phyloP scores from a whole-genome alignment of 2,888 invertebrate species.

The Archips crataeganus region DNA sequence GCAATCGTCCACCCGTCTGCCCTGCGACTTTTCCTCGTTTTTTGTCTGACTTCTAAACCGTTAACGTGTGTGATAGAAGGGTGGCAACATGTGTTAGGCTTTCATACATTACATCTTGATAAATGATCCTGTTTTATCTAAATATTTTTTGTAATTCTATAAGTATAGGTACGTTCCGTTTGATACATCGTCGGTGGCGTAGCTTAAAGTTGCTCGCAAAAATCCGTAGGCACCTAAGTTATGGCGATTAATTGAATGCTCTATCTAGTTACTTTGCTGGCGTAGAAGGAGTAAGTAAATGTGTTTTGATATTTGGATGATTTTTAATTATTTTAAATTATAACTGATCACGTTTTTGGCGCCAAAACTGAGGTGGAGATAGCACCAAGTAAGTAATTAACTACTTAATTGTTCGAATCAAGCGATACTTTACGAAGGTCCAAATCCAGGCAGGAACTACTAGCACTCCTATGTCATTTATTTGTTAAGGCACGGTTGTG shows the following conservation, averaged over 20 bases:
- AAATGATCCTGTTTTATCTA: conserved; percentile 49
- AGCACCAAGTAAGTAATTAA: too few species aligned
- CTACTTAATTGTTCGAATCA: too few species aligned
- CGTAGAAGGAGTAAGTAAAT: too few species aligned
- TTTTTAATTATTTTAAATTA: too few species aligned
- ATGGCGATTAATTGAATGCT: neutral
- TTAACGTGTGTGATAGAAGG: conserved; percentile 70
- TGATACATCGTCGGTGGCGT: neutral
- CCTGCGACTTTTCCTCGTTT: conserved; percentile 75
- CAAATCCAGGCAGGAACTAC: too few species aligned
- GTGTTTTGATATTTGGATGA: too few species aligned
- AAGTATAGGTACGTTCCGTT: neutral
- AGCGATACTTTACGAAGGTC: too few species aligned
- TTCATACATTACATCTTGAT: conserved; percentile 61
- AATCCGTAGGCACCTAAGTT: neutral
- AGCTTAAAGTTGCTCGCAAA: neutral
- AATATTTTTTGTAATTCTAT: conserved; percentile 30
- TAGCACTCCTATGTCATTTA: too few species aligned
- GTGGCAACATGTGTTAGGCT: conserved; percentile 71
- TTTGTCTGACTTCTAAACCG: conserved; percentile 80
- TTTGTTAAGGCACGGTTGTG: too few species aligned
- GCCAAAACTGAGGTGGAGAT: too few species aligned
- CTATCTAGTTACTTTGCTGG: too few species aligned
- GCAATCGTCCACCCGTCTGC: conserved; percentile 75
- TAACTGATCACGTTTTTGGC: too few species aligned